phyloP scores from a whole-genome alignment of 2,888 invertebrate genomes.

The Campaea margaritaria region DNA sequence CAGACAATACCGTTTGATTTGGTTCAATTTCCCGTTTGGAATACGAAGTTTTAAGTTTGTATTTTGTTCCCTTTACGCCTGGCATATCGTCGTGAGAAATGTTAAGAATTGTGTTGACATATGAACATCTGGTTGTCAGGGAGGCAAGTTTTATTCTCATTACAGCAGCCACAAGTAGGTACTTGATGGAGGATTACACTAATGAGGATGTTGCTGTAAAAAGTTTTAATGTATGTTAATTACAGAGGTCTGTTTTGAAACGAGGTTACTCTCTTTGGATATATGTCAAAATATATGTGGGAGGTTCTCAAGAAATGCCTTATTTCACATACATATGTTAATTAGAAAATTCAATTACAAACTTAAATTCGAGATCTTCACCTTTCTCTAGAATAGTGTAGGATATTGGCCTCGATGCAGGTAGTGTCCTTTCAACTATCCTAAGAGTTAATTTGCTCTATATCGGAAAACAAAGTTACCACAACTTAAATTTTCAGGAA shows the following conservation, averaged over 20 bases:
- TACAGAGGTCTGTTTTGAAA: constrained; percentile 9
- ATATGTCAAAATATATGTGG: too few relatives aligned
- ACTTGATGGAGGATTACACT: constrained; percentile 8
- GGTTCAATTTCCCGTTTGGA: constrained; percentile 23
- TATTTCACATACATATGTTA: too few relatives aligned
- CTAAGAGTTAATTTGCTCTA: too few relatives aligned
- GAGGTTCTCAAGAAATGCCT: too few relatives aligned
- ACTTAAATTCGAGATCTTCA: too few relatives aligned
- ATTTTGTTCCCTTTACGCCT: constrained; percentile 50
- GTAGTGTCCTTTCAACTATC: too few relatives aligned
- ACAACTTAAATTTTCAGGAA: too few relatives aligned
- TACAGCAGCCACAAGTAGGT: constrained; percentile 10
- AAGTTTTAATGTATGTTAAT: constrained; percentile 21
- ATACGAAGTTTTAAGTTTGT: constrained; percentile 38
- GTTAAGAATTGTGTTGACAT: constrained; percentile 58
- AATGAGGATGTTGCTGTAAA: constrained; percentile 24
- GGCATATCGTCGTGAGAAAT: constrained; percentile 56
- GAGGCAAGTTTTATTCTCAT: constrained; percentile 22
- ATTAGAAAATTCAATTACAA: too few relatives aligned
- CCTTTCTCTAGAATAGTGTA: too few relatives aligned
- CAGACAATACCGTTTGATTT: constrained; percentile 42
- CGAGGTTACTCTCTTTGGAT: not conserved
- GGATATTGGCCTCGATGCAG: too few relatives aligned
- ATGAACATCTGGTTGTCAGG: constrained; percentile 47
- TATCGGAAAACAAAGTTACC: too few relatives aligned